These are phyloP conservation scores for Barypeithes pellucidus DNA, from an alignment of 2,888 invertebrate species.

Conservation along the genomic window DNA sequence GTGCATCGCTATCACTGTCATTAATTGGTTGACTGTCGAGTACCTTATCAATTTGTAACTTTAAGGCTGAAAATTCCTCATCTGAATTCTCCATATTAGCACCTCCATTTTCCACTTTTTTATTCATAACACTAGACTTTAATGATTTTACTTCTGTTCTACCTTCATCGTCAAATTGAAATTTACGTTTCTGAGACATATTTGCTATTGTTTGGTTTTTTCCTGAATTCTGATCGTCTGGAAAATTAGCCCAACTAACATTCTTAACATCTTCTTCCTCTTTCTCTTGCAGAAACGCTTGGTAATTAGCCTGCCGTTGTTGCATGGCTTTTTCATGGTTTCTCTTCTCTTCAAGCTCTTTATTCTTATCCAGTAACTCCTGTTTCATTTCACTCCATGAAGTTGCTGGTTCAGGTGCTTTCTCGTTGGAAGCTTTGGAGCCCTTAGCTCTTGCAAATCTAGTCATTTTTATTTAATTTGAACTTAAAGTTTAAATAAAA, in stretches of 20 bases:
- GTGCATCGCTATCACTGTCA: slow-evolving; percentile 60
- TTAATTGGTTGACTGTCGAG: slow-evolving; percentile 43
- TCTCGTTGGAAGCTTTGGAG: slow-evolving; percentile 83
- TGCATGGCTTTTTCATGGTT: slow-evolving; percentile 68
- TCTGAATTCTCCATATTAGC: slow-evolving; percentile 47
- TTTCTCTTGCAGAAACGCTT: slow-evolving; percentile 65
- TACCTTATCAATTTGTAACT: slow-evolving; percentile 53
- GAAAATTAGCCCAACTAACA: slow-evolving; percentile 75
- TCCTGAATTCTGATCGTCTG: slow-evolving; percentile 56
- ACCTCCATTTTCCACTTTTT: slow-evolving; percentile 11
- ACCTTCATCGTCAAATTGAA: not conserved
- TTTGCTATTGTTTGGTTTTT: slow-evolving; percentile 35
- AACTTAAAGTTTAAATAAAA: slow-evolving; percentile 13
- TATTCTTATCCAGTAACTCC: slow-evolving; percentile 74
- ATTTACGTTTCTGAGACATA: slow-evolving; percentile 40
- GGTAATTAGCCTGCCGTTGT: slow-evolving; percentile 60
- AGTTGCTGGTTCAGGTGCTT: slow-evolving; percentile 79
- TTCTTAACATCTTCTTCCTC: slow-evolving; percentile 72
- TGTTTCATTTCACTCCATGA: slow-evolving; percentile 83
- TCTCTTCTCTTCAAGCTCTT: slow-evolving; percentile 71
- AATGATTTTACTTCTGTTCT: not conserved
- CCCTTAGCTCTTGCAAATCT: slow-evolving; percentile 84
- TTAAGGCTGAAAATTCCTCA: slow-evolving; percentile 54
- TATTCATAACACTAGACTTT: not conserved
- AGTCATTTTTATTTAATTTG: slow-evolving; percentile 73